Base-by-base conservation (phyloP, 2,113 vertebrate genomes). In the Lagopus leucura region DNA sequence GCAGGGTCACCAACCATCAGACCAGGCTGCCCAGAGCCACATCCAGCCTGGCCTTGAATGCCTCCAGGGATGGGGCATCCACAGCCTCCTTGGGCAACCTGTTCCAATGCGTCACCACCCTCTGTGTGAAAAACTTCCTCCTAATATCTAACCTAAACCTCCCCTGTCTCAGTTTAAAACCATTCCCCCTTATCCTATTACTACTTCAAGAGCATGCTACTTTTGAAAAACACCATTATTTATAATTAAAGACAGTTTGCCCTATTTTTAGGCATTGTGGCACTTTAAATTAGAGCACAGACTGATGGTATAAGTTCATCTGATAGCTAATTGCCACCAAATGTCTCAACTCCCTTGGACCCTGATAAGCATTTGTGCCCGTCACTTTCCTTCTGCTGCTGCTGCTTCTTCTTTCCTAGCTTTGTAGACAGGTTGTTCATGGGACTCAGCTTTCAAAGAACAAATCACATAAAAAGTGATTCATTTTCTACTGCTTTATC, bases 341-440 rank as follows among this genome's bases (percentile, higher is more conserved):
- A 66, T 3, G 17, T 7, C 50, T 21, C 83, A 83, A 50, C 55
- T 81, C 7, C 24, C 24, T 52, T 11, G 11, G 38, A 57, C 32
- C 70, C 38, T 40, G 32, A 30, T 16, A 67, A 8, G 8, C 15
- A 32, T 9, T 27, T 1, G 2, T 0, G 0, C 32, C 36, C 74
- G 18, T 28, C 48, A 42, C 48, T n/a, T 65, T 43, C 52, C 24
- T 78, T 6, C 52, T 50, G 34, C 57, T 67, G 61, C 57, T 67
- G 61, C 45, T 10, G 13, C 22, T 54, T 20, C 25, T 7, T 58
- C 60, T 58, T 58, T 30, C 79, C 58, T 66, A 42, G 82, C 58
- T 38, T 52, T 47, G 57, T 70, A 75, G 16, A 34, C 0, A 0
- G 0, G 5, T 0, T 36, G 42, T 16, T 71, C 20, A 6, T 4